Conservation (phyloP, 2,113 vertebrate species). For the Raja brachyura region DNA sequence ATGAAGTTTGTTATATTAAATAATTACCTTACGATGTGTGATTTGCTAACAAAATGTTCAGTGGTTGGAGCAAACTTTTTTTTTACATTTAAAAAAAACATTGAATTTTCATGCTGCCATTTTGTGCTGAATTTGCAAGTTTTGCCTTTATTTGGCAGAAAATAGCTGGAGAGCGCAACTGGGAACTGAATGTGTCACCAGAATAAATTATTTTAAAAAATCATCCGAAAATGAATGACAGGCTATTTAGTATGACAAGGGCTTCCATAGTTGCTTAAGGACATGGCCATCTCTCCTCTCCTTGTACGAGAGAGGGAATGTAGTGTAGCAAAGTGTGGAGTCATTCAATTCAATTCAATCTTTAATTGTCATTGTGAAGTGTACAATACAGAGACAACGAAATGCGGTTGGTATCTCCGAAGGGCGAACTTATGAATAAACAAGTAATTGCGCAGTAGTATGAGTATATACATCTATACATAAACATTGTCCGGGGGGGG, state of each 20-base stretch:
- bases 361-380: too few species aligned
- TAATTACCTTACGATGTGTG: neutral
- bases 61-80: neutral
- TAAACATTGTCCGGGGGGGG: too few species aligned
- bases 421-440: too few species aligned
- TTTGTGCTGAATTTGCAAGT: neutral
- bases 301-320: too few species aligned
- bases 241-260: neutral
- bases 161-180: neutral
- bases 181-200: neutral
- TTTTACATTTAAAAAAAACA: neutral
- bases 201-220: neutral
- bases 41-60: neutral
- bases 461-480: too few species aligned
- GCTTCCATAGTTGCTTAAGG: neutral
- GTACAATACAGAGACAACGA: too few species aligned
- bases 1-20: neutral
- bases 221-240: neutral
- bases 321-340: too few species aligned
- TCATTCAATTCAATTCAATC: too few species aligned
- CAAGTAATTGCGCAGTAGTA: too few species aligned
- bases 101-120: neutral
- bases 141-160: neutral
- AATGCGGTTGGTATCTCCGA: too few species aligned
- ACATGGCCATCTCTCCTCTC: too few species aligned